Percentiles rank a stretch among this genome's conserved stretches.
Conservation (phyloP, 2,113 vertebrate species). For the Serilophus lunatus region DNA sequence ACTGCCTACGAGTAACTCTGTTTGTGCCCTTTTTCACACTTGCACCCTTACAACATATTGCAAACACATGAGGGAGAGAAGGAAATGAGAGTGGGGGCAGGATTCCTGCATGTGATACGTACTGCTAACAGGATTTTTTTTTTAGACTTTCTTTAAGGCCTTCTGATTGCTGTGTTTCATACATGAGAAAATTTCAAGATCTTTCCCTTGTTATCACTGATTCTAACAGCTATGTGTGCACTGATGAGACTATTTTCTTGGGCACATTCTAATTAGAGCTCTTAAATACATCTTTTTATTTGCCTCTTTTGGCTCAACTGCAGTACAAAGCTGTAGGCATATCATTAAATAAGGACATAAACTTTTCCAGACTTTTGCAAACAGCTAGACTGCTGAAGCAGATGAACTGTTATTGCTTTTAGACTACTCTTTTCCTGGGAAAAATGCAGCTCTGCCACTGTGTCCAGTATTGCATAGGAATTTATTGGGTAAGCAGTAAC, state of each 20-base stretch:
- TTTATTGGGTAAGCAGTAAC: not conserved
- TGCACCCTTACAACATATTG: constrained; percentile 14
- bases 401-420: constrained; percentile 45
- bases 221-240: not conserved
- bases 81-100: not conserved
- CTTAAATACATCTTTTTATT: not conserved
- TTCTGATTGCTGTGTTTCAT: constrained; percentile 3
- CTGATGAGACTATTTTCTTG: not conserved
- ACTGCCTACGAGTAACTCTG: not conserved
- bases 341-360: constrained; percentile 7
- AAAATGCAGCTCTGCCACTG: not conserved
- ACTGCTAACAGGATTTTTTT: not conserved
- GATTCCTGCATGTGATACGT: not conserved
- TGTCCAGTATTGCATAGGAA: not conserved
- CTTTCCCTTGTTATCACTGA: not conserved
- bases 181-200: constrained; percentile 3
- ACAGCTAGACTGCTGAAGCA: constrained; percentile 1
- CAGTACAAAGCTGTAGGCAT: not conserved
- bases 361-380: constrained; percentile 13
- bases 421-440: constrained; percentile 4
- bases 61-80: not conserved
- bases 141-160: not conserved
- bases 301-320: not conserved
- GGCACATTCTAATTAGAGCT: not conserved
- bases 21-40: not conserved